These are phyloP conservation scores for Rhamnusium bicolor DNA, from an alignment of 2,888 invertebrate species.

Conservation along the genomic window DNA sequence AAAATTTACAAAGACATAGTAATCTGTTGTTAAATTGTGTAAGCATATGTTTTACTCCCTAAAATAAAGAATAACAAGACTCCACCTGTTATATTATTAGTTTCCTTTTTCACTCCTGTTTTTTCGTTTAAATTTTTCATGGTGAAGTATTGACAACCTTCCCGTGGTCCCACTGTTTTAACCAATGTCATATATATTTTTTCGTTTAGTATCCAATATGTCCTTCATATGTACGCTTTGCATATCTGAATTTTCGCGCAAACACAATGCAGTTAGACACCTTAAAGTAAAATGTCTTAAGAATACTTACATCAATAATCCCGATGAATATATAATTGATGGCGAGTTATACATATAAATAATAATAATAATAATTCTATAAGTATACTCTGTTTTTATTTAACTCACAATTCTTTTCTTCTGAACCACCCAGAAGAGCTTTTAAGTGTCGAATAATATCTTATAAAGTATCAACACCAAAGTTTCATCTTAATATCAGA, in stretches of 20 bases:
- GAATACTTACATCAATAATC: background rate
- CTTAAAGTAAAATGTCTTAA: background rate
- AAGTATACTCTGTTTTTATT: background rate
- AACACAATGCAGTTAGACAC: background rate
- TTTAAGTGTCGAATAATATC: background rate
- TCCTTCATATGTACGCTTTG: background rate
- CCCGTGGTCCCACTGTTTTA: background rate
- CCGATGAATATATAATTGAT: background rate
- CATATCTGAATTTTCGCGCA: background rate
- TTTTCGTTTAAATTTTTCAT: background rate
- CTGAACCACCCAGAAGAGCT: background rate
- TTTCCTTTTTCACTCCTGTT: background rate
- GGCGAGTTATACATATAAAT: background rate
- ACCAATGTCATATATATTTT: background rate
- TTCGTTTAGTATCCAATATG: background rate
- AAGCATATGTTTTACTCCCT: background rate
- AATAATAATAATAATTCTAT: background rate
- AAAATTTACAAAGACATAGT: background rate
- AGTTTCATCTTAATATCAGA: background rate
- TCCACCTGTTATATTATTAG: background rate
- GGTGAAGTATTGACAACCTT: background rate
- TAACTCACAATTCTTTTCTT: background rate
- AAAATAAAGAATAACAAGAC: background rate
- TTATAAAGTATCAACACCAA: background rate
- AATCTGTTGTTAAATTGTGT: background rate